These are phyloP conservation scores for Marcusenius ussheri DNA, from an alignment of 2,113 vertebrate species.

Conservation along the genomic window DNA sequence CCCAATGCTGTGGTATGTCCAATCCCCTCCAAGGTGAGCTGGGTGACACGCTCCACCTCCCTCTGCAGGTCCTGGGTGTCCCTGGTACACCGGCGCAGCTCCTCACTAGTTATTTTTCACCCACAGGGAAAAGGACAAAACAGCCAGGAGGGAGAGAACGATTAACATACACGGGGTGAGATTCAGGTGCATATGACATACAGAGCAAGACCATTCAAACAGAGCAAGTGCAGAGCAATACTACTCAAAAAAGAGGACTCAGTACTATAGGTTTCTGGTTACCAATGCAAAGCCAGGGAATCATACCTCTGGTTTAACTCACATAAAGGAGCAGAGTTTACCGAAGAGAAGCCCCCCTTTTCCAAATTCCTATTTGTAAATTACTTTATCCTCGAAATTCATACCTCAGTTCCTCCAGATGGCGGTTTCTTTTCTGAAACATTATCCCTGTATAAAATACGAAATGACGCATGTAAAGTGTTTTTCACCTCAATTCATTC, in stretches of 20 bases:
- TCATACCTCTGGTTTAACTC: background rate
- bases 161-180: background rate
- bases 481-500: background rate
- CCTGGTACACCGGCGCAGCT: constrained; percentile 25
- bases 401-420: constrained; percentile 15
- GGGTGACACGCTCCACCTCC: constrained; percentile 31
- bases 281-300: background rate
- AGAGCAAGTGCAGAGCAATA: background rate
- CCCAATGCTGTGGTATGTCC: background rate
- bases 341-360: background rate
- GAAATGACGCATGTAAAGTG: background rate
- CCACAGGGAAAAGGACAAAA: background rate
- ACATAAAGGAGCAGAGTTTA: background rate
- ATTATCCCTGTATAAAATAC: background rate
- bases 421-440: background rate
- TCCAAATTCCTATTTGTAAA: background rate
- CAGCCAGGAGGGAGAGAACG: background rate
- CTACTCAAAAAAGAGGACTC: background rate
- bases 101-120: constrained; percentile 18
- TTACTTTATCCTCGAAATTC: background rate
- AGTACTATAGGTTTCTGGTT: background rate
- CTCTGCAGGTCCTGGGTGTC: constrained; percentile 31
- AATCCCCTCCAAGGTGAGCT: constrained; percentile 31
- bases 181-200: background rate
- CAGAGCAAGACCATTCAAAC: background rate